A percentile compares a stretch with the other conserved stretches of the same genome.
Evolutionary conservation across 2,888 invertebrate genomes (phyloP).

Genomic region (Alloscopus bannaensis): DNA sequence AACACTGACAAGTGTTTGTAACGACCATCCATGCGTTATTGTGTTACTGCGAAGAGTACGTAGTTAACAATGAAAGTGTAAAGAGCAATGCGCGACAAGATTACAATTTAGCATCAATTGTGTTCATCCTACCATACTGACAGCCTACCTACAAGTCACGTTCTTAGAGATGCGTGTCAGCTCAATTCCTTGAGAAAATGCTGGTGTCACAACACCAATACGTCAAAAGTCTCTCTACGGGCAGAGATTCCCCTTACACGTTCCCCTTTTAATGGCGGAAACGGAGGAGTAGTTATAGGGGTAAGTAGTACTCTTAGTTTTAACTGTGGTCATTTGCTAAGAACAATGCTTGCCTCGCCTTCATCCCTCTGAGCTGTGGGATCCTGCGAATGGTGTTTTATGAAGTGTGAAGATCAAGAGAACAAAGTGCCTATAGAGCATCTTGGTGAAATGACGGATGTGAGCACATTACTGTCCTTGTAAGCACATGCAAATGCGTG

Average conservation of each 20-base stretch:
- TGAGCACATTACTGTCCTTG: too few species aligned
- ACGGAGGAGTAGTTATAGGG: not conserved
- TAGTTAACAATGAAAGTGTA: too few species aligned
- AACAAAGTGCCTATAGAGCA: too few species aligned
- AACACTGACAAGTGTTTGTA: too few species aligned
- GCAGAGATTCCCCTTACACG: too few species aligned
- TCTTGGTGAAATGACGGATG: too few species aligned
- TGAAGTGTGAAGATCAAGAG: too few species aligned
- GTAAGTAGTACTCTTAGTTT: not conserved
- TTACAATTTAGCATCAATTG: not conserved
- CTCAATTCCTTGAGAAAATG: not conserved
- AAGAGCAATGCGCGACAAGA: too few species aligned
- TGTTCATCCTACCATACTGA: not conserved
- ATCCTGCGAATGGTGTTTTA: not conserved
- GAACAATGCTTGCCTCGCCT: slow-evolving; percentile 18
- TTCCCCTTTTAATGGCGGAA: not conserved
- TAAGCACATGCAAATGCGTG: too few species aligned
- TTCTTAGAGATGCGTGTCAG: not conserved
- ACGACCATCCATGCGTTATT: too few species aligned
- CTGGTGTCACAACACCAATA: not conserved
- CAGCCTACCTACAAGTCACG: not conserved
- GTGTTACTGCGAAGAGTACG: too few species aligned
- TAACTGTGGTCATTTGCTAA: slow-evolving; percentile 14
- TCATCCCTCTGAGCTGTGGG: not conserved
- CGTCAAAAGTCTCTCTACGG: too few species aligned